These are phyloP conservation scores for Sarcophaga variegata DNA, from an alignment of 2,888 invertebrate species.

Conservation along the genomic window DNA sequence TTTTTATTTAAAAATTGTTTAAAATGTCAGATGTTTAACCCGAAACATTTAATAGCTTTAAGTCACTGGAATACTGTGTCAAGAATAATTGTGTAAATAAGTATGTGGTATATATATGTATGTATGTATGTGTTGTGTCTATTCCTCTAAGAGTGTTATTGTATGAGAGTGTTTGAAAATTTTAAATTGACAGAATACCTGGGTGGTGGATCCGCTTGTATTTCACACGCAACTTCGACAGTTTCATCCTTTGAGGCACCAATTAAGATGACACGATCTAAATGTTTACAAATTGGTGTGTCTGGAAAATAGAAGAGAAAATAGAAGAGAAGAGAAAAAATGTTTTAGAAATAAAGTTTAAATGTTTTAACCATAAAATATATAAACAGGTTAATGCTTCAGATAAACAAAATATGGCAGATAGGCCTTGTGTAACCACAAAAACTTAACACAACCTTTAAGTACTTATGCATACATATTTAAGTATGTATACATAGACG, in stretches of 20 bases:
- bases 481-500: neutral
- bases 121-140: slow-evolving; percentile 2
- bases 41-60: too few relatives aligned
- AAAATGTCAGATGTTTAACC: too few relatives aligned
- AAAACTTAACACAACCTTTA: neutral
- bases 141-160: neutral
- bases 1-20: too few relatives aligned
- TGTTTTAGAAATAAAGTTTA: slow-evolving; percentile 19
- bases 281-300: slow-evolving; percentile 89
- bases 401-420: too few relatives aligned
- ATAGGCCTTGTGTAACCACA: too few relatives aligned
- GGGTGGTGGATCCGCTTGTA: slow-evolving; percentile 95
- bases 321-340: slow-evolving; percentile 18
- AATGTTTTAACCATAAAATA: slow-evolving; percentile 30
- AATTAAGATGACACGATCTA: slow-evolving; percentile 90
- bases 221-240: slow-evolving; percentile 92
- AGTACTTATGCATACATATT: neutral
- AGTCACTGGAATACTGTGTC: too few relatives aligned
- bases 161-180: slow-evolving; percentile 56
- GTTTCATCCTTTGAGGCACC: slow-evolving; percentile 94
- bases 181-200: slow-evolving; percentile 74
- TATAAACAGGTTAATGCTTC: slow-evolving; percentile 7
- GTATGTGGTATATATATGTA: neutral
- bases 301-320: slow-evolving; percentile 83
- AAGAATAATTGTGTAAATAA: too few relatives aligned